These are phyloP conservation scores for Tetragonisca angustula DNA, from an alignment of 2,888 invertebrate species.

Conservation along the genomic window DNA sequence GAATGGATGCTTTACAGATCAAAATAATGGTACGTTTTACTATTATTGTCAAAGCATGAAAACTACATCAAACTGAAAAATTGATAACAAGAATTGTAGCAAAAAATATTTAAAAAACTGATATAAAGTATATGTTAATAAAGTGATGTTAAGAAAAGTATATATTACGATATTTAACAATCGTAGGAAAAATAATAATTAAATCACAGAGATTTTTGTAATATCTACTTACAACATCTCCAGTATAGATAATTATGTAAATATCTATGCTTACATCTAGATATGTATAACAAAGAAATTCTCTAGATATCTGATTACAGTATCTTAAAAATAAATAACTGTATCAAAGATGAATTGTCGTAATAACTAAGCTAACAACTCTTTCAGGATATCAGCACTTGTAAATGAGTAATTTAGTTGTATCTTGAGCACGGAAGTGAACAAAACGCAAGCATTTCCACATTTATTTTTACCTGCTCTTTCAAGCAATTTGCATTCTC, in stretches of 20 bases:
- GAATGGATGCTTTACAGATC: no score
- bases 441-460: neutral
- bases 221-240: neutral
- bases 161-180: neutral
- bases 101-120: no score
- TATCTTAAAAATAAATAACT: neutral
- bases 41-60: no score
- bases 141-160: no score
- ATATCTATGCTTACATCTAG: neutral
- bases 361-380: neutral
- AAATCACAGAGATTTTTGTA: neutral
- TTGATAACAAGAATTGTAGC: neutral
- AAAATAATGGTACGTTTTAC: no score
- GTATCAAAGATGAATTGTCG: neutral
- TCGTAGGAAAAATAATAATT: no score
- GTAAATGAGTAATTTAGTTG: neutral
- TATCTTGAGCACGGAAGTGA: neutral
- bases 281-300: neutral
- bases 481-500: neutral
- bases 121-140: no score
- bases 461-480: neutral
- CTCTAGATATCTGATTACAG: neutral
- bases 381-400: neutral
- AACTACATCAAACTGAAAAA: neutral
- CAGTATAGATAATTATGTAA: neutral